Percentiles rank a stretch among this genome's conserved stretches.
Conservation (phyloP, 2,113 vertebrate species). For the Tragelaphus imberbis region DNA sequence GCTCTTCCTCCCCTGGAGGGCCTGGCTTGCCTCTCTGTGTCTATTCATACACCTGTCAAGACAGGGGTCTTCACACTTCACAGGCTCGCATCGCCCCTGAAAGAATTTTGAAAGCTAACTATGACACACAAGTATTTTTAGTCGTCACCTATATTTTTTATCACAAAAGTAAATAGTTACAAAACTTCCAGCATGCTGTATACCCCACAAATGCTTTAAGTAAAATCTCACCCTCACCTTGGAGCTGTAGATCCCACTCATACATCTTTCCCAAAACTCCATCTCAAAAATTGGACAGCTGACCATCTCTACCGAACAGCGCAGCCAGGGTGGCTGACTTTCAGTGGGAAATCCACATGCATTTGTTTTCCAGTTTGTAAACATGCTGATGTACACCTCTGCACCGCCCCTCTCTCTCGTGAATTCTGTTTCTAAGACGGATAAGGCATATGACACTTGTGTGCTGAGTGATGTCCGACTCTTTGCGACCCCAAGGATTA, state of each 20-base stretch:
- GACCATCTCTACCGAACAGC: neutral
- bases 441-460: rapidly evolving
- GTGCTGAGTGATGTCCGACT: neutral
- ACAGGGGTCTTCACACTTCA: neutral
- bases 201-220: neutral
- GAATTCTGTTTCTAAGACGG: neutral
- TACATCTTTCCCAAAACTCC: neutral
- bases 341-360: neutral
- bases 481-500: neutral
- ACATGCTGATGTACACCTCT: neutral
- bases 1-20: neutral
- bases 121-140: neutral
- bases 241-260: neutral
- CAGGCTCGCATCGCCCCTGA: neutral
- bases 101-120: neutral
- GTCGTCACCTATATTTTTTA: neutral
- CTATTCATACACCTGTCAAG: neutral
- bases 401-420: neutral
- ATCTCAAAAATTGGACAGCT: rapidly evolving
- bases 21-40: neutral
- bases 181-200: neutral
- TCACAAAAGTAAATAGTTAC: neutral
- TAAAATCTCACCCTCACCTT: neutral
- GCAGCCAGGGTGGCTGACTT: neutral
- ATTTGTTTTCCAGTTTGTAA: neutral